Evolutionary conservation across 2,797 vertebrate genomes (phyloP).

Genomic region (Heliangelus exortis): DNA sequence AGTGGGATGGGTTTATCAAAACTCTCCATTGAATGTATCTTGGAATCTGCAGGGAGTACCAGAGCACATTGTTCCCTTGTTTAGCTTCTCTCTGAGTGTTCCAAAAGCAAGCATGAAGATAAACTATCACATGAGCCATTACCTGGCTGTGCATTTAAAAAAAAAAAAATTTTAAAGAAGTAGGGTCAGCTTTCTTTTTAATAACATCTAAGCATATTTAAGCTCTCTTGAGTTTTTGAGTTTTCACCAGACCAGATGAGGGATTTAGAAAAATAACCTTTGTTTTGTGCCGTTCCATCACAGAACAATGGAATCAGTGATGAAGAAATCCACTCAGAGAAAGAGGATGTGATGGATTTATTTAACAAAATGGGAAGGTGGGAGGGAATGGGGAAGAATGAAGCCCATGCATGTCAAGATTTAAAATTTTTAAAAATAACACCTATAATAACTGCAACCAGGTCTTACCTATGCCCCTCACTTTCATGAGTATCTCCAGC

Average conservation of each 20-base stretch:
- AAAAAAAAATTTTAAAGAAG: neutral
- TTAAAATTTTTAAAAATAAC: neutral
- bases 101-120: neutral
- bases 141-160: neutral
- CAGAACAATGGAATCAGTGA: slow-evolving; percentile 37
- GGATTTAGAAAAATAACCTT: slow-evolving; percentile 38
- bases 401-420: neutral
- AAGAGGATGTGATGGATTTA: slow-evolving; percentile 16
- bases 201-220: neutral
- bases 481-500: neutral
- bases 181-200: neutral
- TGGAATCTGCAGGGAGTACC: neutral
- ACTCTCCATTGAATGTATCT: neutral
- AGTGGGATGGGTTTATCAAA: slow-evolving; percentile 9
- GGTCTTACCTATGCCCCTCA: neutral
- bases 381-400: neutral
- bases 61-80: neutral
- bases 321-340: slow-evolving; percentile 21
- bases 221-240: neutral
- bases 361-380: neutral
- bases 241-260: neutral
- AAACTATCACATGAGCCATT: neutral
- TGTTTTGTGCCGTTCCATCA: slow-evolving; percentile 4
- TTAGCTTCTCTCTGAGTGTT: neutral
- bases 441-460: neutral